phyloP scores from a whole-genome alignment of 2,113 vertebrate species.

The Microtus richardsoni region DNA sequence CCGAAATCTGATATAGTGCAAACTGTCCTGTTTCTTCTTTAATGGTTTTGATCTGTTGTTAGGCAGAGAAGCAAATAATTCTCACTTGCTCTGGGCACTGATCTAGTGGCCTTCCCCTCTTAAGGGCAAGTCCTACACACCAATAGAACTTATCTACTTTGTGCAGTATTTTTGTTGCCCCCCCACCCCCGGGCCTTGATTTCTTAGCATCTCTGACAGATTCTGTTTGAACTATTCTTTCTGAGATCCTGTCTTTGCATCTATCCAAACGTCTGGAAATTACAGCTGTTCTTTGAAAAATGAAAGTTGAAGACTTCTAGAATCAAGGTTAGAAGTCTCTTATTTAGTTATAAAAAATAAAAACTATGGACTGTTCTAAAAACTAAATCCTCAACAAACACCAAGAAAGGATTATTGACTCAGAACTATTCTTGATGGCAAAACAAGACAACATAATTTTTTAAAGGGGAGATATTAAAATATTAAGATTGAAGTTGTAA shows the following conservation, averaged over 20 bases:
- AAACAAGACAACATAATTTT: background rate
- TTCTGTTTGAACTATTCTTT: background rate
- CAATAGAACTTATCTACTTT: background rate
- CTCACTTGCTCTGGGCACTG: background rate
- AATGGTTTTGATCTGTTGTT: background rate
- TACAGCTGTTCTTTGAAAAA: background rate
- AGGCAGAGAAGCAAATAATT: background rate
- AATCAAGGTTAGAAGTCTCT: background rate
- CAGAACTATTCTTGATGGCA: background rate
- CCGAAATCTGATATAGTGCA: conserved; percentile 27
- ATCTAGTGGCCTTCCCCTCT: background rate
- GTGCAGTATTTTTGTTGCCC: background rate
- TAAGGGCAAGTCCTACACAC: background rate
- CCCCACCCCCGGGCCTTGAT: background rate
- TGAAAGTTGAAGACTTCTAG: background rate
- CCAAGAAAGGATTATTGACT: background rate
- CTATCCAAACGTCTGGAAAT: background rate
- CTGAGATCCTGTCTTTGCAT: conserved; percentile 3
- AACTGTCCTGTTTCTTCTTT: conserved; percentile 21
- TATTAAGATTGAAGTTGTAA: too few relatives aligned
- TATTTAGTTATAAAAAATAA: background rate
- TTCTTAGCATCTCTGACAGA: background rate
- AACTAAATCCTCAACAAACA: background rate
- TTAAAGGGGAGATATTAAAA: too few relatives aligned
- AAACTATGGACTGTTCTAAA: background rate